These are phyloP conservation scores for Scaptomyza montana DNA, from an alignment of 1,140 invertebrate species.

Conservation along the genomic window DNA sequence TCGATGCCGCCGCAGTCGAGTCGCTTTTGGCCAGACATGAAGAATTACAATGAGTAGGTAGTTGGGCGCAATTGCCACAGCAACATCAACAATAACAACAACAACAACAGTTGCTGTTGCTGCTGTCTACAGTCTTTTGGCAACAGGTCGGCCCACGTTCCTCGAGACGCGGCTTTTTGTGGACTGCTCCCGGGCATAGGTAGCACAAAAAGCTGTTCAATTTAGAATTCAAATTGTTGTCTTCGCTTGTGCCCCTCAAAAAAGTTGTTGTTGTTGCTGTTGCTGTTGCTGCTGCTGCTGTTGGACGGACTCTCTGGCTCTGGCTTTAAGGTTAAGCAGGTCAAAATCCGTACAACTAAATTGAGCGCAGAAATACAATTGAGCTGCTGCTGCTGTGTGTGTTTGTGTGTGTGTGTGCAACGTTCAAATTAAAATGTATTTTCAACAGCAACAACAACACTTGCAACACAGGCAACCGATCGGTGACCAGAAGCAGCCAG, in stretches of 20 bases:
- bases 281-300: conserved; percentile 13
- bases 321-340: conserved; percentile 78
- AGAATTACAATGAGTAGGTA: conserved; percentile 82
- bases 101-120: conserved; percentile 5
- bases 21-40: conserved; percentile 71
- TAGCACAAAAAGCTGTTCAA: conserved; percentile 82
- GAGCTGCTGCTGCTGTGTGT: conserved; percentile 35
- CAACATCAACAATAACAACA: conserved; percentile 35
- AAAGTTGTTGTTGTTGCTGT: not conserved
- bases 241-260: conserved; percentile 60
- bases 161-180: conserved; percentile 45
- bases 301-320: conserved; percentile 21
- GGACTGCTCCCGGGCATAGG: conserved; percentile 78
- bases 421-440: conserved; percentile 79
- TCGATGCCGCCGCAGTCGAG: conserved; percentile 39
- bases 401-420: conserved; percentile 20
- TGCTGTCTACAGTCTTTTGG: conserved; percentile 58
- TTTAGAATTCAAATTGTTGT: conserved; percentile 83
- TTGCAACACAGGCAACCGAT: conserved; percentile 26
- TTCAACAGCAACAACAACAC: conserved; percentile 39
- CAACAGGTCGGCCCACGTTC: conserved; percentile 80
- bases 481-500: conserved; percentile 80
- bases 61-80: conserved; percentile 78
- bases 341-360: conserved; percentile 83
- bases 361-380: conserved; percentile 80